These are phyloP conservation scores for Probosciger aterrimus DNA, from an alignment of 2,113 vertebrate genomes.

Conservation along the genomic window DNA sequence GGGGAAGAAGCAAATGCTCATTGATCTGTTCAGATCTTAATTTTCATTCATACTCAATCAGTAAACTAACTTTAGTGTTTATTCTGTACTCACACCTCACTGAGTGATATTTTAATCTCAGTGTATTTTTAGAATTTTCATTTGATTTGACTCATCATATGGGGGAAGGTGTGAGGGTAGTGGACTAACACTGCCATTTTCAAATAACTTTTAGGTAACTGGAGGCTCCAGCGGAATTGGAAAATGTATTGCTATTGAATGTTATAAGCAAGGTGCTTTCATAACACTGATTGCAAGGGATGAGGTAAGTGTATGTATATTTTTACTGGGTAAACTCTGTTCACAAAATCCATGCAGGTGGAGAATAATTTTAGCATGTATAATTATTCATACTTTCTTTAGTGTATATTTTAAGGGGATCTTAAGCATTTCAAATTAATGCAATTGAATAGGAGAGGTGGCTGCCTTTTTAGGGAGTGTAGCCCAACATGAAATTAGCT, in stretches of 20 bases:
- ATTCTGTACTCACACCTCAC: background rate
- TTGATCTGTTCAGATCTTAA: background rate
- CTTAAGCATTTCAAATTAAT: background rate
- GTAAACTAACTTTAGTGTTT: background rate
- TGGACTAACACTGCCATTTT: constrained; percentile 2
- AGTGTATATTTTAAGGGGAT: background rate
- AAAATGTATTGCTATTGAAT: constrained; percentile 94
- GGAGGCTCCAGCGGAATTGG: constrained; percentile 98
- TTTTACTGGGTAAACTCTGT: background rate
- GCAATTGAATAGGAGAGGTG: background rate
- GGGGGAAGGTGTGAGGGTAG: background rate
- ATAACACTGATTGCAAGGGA: constrained; percentile 95
- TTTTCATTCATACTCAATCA: background rate
- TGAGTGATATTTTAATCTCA: background rate
- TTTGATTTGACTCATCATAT: background rate
- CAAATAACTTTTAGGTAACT: constrained; percentile 81
- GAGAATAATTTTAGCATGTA: background rate
- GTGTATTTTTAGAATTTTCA: background rate
- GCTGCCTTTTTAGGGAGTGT: background rate
- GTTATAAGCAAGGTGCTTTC: constrained; percentile 93
- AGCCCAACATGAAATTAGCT: background rate
- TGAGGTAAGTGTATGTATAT: constrained; percentile 80
- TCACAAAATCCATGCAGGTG: background rate
- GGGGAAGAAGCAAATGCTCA: background rate
- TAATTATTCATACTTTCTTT: background rate